Evolutionary conservation across 2,113 vertebrate genomes (phyloP).

Genomic region (Elephas maximus): DNA sequence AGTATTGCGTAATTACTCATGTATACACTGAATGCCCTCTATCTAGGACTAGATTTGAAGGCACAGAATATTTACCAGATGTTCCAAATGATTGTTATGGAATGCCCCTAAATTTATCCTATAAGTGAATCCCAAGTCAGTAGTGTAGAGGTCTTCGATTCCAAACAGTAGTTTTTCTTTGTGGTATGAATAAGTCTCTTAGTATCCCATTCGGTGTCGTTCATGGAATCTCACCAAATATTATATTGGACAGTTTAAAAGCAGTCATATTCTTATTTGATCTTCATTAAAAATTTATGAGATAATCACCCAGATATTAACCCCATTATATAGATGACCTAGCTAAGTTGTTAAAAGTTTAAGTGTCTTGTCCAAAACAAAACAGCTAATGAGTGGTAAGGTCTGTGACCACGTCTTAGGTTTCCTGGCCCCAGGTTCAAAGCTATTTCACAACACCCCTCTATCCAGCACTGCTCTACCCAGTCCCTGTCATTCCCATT

Average conservation of each 20-base stretch:
- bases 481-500: neutral
- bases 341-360: neutral
- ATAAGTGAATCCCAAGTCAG: neutral
- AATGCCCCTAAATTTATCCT: neutral
- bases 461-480: neutral
- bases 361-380: neutral
- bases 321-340: neutral
- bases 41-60: neutral
- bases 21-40: neutral
- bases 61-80: neutral
- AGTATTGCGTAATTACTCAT: neutral
- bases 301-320: neutral
- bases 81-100: neutral
- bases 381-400: neutral
- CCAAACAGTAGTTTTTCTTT: neutral
- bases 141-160: neutral
- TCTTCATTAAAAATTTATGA: constrained; percentile 18
- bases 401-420: neutral
- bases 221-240: neutral
- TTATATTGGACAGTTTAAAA: neutral
- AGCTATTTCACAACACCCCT: rapidly evolving
- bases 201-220: neutral
- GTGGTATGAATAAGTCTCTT: neutral
- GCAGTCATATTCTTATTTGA: neutral
- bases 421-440: neutral